These are phyloP conservation scores for Herpailurus yagouaroundi DNA, from an alignment of 2,113 vertebrate species.

Conservation along the genomic window DNA sequence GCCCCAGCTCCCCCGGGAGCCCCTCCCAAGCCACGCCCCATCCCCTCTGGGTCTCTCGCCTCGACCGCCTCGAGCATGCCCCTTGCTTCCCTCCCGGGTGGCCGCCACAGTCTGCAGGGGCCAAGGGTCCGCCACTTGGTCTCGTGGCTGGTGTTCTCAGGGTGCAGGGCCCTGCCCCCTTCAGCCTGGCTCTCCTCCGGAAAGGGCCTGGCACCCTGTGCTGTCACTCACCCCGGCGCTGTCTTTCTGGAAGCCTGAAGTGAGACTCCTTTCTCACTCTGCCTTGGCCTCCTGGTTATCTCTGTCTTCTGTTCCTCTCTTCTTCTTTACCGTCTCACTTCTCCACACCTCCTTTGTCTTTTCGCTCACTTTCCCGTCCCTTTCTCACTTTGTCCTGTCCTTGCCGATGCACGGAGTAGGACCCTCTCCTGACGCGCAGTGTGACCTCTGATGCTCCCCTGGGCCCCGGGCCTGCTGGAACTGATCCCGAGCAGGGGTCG, in stretches of 20 bases:
- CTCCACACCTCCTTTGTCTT: background rate
- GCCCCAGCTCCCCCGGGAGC: background rate
- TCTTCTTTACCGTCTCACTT: background rate
- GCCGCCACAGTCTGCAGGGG: accelerated
- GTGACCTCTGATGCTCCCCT: accelerated
- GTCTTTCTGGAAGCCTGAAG: background rate
- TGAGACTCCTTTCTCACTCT: accelerated
- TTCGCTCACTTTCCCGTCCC: background rate
- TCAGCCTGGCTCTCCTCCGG: background rate
- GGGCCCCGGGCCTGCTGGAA: accelerated
- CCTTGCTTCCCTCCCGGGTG: background rate
- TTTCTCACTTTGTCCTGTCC: background rate
- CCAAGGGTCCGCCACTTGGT: background rate
- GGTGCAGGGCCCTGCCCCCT: accelerated
- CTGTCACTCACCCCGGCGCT: background rate
- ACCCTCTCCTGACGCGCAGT: accelerated
- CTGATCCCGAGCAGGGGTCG: accelerated
- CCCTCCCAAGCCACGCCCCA: accelerated
- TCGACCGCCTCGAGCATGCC: background rate
- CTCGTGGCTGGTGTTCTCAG: background rate
- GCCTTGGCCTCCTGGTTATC: background rate
- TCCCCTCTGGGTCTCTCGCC: background rate
- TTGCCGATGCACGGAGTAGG: accelerated
- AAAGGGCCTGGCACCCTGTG: accelerated
- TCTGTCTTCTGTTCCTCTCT: background rate